Evolutionary conservation across 2,888 invertebrate genomes (phyloP), one percentile per base, ranked within the genome.

Genomic region (Hofmannophila pseudospretella): DNA sequence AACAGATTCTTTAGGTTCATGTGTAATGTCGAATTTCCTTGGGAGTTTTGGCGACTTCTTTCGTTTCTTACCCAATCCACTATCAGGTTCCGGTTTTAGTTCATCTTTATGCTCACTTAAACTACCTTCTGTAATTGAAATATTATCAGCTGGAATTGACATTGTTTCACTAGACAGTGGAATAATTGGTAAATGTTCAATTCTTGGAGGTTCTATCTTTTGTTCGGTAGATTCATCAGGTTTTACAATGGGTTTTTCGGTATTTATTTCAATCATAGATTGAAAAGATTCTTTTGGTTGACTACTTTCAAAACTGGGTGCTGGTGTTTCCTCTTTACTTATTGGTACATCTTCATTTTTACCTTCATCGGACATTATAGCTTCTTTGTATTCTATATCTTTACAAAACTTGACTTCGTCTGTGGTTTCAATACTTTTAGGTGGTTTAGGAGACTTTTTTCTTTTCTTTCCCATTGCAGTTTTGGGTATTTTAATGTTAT

Each of bases 401-500:
- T 5, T 23, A 23, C 7, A 2, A 11, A 2, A 5, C 3, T 11
- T 27, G 7, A 2, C 1, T 27, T n/a, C 27, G 19, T 22, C 29
- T 19, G 7, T 1, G 4, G 20, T 20, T 10, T 32, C 11, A 3
- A 8, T 32, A n/a, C 32, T 34, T 32, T 20, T 11, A n/a, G 9
- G 19, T n/a, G 9, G 19, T 28, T 33, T 33, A 3, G 13, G 32
- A 4, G 11, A 20, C 23, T 27, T 32, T 11, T 34, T 37, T 33
- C 28, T 36, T 40, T 27, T 34, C 38, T 41, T 38, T 36, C 52
- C 57, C 43, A 49, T 54, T 7, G 39, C 34, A 33, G 42, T 51
- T 19, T 50, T 53, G 16, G 49, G 45, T 8, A 51, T 28, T 8
- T 39, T 41, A 11, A 33, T 45, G 0, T 47, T 26, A 32, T 49